Conservation (phyloP, 2,113 vertebrate species). For the Perca fluviatilis region DNA sequence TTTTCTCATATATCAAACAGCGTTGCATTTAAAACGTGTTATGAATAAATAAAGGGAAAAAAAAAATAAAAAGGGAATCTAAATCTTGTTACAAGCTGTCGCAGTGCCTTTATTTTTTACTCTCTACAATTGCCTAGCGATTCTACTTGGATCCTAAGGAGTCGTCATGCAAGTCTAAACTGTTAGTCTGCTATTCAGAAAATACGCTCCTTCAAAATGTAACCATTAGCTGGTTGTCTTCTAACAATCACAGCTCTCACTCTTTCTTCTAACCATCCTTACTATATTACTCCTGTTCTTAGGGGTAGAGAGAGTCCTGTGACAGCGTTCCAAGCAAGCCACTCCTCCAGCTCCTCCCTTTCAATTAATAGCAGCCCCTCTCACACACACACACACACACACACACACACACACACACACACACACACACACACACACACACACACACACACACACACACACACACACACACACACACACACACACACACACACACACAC, state of each 20-base stretch:
- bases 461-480: conserved; percentile 3
- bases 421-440: conserved; percentile 7
- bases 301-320: not conserved
- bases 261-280: conserved; percentile 35
- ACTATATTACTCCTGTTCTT: not conserved
- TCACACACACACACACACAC: not conserved
- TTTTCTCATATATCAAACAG: conserved; percentile 95
- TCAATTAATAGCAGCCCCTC: conserved; percentile 50
- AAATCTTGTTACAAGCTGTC: rapidly evolving
- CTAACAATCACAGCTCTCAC: not conserved
- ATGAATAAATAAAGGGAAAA: too few species aligned
- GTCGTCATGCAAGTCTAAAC: conserved; percentile 14
- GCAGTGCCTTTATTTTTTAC: not conserved
- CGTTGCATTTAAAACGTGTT: conserved; percentile 89
- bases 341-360: conserved; percentile 56
- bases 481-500: not conserved
- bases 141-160: not conserved
- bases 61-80: not conserved
- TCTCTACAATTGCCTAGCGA: not conserved
- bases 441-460: not conserved
- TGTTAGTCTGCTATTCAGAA: not conserved
- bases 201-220: not conserved
- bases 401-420: not conserved
- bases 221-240: not conserved
- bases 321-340: conserved; percentile 30